Percentiles rank a stretch among this genome's conserved stretches.
These are phyloP conservation scores for Buphagus erythrorhynchus DNA, from an alignment of 2,797 vertebrate species.

Conservation along the genomic window DNA sequence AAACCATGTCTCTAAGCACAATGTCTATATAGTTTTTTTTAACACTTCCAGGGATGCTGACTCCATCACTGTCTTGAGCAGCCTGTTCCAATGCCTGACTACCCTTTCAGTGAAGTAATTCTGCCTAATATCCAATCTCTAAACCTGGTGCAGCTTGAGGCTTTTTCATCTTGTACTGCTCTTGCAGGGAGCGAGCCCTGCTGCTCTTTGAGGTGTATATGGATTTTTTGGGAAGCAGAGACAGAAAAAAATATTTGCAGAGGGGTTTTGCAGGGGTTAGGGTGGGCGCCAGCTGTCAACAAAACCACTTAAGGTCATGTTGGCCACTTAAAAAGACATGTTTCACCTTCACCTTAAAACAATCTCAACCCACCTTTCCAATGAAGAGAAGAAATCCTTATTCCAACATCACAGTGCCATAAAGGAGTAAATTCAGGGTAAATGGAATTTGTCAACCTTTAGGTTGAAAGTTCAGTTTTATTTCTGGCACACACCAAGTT, in stretches of 20 bases:
- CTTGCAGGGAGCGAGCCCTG: neutral
- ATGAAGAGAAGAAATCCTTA: neutral
- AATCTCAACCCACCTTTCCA: neutral
- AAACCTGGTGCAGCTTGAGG: neutral
- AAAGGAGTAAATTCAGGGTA: neutral
- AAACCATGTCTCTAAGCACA: neutral
- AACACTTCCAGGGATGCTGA: neutral
- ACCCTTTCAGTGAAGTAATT: neutral
- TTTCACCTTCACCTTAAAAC: neutral
- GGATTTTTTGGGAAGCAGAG: neutral
- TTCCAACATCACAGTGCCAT: neutral
- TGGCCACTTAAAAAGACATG: neutral
- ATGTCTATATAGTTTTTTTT: rapidly evolving
- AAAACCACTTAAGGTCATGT: neutral
- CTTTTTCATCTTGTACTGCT: neutral
- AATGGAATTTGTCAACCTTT: neutral
- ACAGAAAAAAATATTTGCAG: neutral
- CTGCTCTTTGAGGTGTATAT: neutral
- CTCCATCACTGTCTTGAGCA: neutral
- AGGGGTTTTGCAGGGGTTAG: neutral
- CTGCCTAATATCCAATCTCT: neutral
- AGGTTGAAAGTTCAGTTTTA: slow-evolving; percentile 13
- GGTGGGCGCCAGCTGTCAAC: neutral
- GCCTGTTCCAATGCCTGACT: neutral
- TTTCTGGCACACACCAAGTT: neutral